phyloP scores from a whole-genome alignment of 2,888 invertebrate species.

The Idaea dimidiata region DNA sequence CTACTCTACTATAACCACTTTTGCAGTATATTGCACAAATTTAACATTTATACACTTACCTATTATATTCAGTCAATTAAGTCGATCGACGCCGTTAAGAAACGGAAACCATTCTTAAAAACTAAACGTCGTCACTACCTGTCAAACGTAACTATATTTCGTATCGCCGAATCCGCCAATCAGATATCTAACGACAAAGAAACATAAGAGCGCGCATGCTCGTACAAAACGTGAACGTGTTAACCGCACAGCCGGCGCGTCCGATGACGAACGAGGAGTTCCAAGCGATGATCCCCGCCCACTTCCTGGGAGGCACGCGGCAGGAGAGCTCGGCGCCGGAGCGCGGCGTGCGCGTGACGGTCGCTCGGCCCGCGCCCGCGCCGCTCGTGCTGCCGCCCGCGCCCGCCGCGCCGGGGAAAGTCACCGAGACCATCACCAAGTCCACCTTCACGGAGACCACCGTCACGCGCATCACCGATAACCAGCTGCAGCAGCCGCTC shows the following conservation, averaged over 20 bases:
- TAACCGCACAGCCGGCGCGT: conserved; percentile 84
- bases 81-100: no score
- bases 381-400: conserved; percentile 91
- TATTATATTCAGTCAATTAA: no score
- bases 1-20: no score
- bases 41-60: no score
- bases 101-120: no score
- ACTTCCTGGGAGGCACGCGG: conserved; percentile 84
- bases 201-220: background rate
- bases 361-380: conserved; percentile 84
- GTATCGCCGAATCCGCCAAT: background rate
- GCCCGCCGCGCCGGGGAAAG: conserved; percentile 91
- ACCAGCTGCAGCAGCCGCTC: conserved; percentile 85
- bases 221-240: conserved; percentile 76
- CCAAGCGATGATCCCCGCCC: conserved; percentile 96
- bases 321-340: conserved; percentile 49
- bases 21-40: no score
- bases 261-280: conserved; percentile 96
- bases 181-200: no score
- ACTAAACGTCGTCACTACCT: no score
- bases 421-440: conserved; percentile 97
- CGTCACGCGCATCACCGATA: conserved; percentile 96
- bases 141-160: background rate
- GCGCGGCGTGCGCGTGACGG: conserved; percentile 89
- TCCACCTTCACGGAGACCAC: conserved; percentile 97